A percentile compares a stretch with the other conserved stretches of the same genome.
Evolutionary conservation across 2,888 invertebrate species (phyloP).

Genomic region (Microdon myrmicae): DNA sequence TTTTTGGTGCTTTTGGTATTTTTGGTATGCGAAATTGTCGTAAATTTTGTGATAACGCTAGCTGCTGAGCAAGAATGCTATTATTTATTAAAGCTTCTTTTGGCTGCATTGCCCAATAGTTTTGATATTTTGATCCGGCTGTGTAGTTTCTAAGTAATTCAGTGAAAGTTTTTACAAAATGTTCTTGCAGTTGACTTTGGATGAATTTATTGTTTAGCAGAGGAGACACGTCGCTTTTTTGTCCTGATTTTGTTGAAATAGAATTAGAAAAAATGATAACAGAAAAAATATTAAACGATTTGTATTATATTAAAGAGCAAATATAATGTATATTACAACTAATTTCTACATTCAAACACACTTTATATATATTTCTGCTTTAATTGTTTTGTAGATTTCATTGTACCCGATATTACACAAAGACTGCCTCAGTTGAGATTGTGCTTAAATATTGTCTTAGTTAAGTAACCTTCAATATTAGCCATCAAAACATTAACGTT

Average conservation of each 20-base stretch:
- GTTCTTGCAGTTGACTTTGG: constrained; percentile 15
- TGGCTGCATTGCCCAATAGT: constrained; percentile 9
- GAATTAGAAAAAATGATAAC: constrained; percentile 2
- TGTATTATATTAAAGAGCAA: too few species aligned
- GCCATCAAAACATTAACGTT: too few species aligned
- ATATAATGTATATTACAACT: too few species aligned
- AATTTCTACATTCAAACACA: too few species aligned
- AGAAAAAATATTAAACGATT: neutral
- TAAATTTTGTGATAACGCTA: constrained; percentile 60
- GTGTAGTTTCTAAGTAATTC: constrained; percentile 26
- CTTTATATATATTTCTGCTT: too few species aligned
- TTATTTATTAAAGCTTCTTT: constrained; percentile 5
- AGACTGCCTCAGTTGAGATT: too few species aligned
- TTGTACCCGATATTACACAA: too few species aligned
- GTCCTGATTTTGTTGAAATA: constrained; percentile 9
- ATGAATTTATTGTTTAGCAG: constrained; percentile 18
- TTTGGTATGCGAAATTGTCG: constrained; percentile 65
- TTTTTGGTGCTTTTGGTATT: constrained; percentile 8
- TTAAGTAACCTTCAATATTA: too few species aligned
- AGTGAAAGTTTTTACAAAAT: constrained; percentile 28
- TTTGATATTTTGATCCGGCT: neutral
- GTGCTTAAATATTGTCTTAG: too few species aligned
- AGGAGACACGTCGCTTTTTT: constrained; percentile 30
- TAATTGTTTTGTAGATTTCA: too few species aligned
- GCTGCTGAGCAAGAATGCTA: constrained; percentile 4